Evolutionary conservation across 1,140 invertebrate genomes (phyloP), one percentile per base, ranked within the genome.

Genomic region (Apis florea): DNA sequence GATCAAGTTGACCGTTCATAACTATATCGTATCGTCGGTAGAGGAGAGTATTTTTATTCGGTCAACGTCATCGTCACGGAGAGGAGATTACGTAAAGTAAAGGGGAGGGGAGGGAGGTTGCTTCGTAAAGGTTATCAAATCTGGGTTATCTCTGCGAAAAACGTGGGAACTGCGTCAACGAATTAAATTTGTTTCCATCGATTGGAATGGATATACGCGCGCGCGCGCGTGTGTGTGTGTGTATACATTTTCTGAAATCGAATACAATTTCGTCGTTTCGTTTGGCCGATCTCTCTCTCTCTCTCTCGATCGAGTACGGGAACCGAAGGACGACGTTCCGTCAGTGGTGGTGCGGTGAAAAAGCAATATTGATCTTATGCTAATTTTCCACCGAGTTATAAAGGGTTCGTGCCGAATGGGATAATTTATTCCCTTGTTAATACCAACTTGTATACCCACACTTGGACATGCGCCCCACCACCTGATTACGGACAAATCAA

Each of bases 311-410:
- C 31, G 31, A 40, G 13, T 19, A 56, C 24, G 21, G 75, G 70
- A 49, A 53, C 80, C 40, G 19, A 63, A 19, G 26, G 40, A 47
- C 66, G 59, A 59, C 26, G 84, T 56, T 82, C 85, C 85, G 80
- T 86, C 85, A 77, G 85, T 86, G 85, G 85, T 86, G 85, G 85
- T 61, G 70, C 66, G 56, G 79, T 66, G 86, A 89, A 90, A 90
- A 90, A 90, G 88, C 89, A 90, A 90, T 89, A 90, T 90, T 88
- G 89, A 90, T 90, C 90, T 89, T 89, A 90, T 90, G 89, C 87
- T 90, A 90, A 90, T 90, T 90, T 88, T 24, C 79, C 79, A 68
- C 26, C 86, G 90, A 89, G 85, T 90, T 89, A 90, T 89, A 87
- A 90, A 89, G 84, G 89, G 82, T 89, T 89, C 87, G 88, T 88